Evolutionary conservation across 1,140 invertebrate genomes (phyloP).

Genomic region (Streblospio benedicti): DNA sequence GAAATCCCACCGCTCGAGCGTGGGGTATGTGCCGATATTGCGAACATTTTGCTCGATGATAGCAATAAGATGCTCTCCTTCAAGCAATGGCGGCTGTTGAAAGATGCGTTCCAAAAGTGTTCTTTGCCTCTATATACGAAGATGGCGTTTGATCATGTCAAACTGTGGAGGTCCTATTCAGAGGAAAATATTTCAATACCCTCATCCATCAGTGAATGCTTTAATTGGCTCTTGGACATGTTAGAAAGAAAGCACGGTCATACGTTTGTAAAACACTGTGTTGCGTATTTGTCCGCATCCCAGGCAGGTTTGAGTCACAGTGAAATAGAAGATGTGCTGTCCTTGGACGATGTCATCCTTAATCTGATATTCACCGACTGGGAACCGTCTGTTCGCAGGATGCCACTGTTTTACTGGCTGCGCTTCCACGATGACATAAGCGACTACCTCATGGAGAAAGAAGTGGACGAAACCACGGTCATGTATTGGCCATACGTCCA

Average conservation of each 20-base stretch:
- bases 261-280: conserved; percentile 4
- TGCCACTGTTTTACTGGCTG: conserved; percentile 6
- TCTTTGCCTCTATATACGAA: conserved; percentile 95
- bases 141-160: conserved; percentile 76
- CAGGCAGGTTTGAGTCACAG: conserved; percentile 1
- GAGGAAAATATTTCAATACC: background rate
- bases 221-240: conserved; percentile 30
- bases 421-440: conserved; percentile 12
- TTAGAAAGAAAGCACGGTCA: conserved; percentile 28
- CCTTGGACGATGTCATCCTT: conserved; percentile 16
- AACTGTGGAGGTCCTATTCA: conserved; percentile 91
- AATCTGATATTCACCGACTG: conserved; percentile 11
- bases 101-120: conserved; percentile 18
- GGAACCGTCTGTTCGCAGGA: conserved; percentile 12
- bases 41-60: conserved; percentile 26
- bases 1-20: conserved; percentile 24
- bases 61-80: conserved; percentile 8
- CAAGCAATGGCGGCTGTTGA: conserved; percentile 30
- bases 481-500: conserved; percentile 14
- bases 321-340: conserved; percentile 15
- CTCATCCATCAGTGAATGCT: conserved; percentile 17
- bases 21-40: conserved; percentile 27
- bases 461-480: conserved; percentile 10
- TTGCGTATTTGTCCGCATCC: background rate
- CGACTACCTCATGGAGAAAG: conserved; percentile 10